Evolutionary conservation across 2,888 invertebrate species (phyloP), one percentile per base, ranked within the genome.

Genomic region (Ochropleura leucogaster): DNA sequence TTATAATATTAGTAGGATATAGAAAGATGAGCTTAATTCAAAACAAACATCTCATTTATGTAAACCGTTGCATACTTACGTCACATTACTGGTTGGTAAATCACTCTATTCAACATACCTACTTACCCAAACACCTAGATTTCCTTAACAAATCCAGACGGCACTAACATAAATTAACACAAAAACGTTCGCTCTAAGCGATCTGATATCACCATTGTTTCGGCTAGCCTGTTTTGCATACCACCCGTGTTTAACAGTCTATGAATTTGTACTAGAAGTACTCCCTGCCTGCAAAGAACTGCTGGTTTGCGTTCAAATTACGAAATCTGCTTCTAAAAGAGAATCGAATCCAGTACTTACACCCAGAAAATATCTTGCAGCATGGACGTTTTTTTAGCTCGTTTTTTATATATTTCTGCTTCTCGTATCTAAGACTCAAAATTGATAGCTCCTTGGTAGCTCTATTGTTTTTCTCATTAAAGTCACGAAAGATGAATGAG

Each of bases 161-260:
- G 87, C 87, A 86, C 83, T 82, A 78, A 85, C 90, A 90, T 92
- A 91, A 91, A 91, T 91, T 89, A 88, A 86, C 85, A 85, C 88
- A 88, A 89, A 92, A 92, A 89, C 87, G 89, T 89, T 90, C 85
- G 82, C 83, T 88, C 85, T 86, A 86, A 87, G 81, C 90, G 86
- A 90, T 91, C 88, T 90, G 91, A 90, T 91, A 90, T 83, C 88
- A 85, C 88, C 86, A 86, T 88, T 89, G 91, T 92, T 92, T 89
- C 84, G 88, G 89, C 89, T 88, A 87, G 84, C 78, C 87, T 90
- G 87, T 84, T 91, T 90, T 89, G 85, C 91, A 90, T 90, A 90
- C 83, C 82, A 85, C 30, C 63, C 64, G 80, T 72, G 64, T 66
- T 72, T 72, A 74, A 75, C 75, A 77, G 72, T 68, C 75, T 62